Conservation (phyloP, 1,140 invertebrate genomes). For the Neodiprion fabricii region DNA sequence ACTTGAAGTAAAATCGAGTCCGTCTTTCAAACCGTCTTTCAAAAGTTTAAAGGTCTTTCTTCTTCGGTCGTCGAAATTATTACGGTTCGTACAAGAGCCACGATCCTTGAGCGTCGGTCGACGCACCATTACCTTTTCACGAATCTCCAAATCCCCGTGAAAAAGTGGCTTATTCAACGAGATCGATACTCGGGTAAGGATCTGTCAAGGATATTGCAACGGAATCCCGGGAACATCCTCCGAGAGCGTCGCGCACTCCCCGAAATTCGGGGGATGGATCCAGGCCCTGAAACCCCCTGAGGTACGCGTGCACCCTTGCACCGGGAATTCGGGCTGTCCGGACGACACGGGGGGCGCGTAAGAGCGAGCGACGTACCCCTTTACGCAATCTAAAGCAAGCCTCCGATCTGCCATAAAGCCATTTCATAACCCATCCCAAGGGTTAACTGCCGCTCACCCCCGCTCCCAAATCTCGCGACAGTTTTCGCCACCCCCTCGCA, state of each 20-base stretch:
- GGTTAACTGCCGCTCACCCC: constrained; percentile 49
- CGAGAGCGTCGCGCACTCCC: background rate
- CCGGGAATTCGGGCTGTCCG: background rate
- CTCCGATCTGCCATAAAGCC: constrained; percentile 63
- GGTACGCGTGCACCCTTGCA: background rate
- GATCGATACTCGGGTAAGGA: background rate
- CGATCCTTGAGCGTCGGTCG: too few species aligned
- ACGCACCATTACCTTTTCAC: too few species aligned
- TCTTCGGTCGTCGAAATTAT: too few species aligned
- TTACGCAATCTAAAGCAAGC: constrained; percentile 57
- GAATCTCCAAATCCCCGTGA: too few species aligned
- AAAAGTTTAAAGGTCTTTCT: too few species aligned
- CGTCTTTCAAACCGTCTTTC: too few species aligned
- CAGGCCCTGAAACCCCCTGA: background rate
- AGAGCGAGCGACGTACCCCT: constrained; percentile 42
- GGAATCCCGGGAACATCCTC: background rate
- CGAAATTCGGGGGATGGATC: background rate
- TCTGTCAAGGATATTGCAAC: background rate
- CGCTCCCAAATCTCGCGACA: constrained; percentile 49
- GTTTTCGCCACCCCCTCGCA: constrained; percentile 24
- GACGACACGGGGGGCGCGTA: constrained; percentile 1
- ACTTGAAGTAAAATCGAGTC: too few species aligned
- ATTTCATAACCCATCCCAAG: constrained; percentile 59
- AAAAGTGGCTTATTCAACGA: too few species aligned
- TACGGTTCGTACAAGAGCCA: too few species aligned